Evolutionary conservation across 2,113 vertebrate genomes (phyloP).

Genomic region (Miniopterus natalensis): DNA sequence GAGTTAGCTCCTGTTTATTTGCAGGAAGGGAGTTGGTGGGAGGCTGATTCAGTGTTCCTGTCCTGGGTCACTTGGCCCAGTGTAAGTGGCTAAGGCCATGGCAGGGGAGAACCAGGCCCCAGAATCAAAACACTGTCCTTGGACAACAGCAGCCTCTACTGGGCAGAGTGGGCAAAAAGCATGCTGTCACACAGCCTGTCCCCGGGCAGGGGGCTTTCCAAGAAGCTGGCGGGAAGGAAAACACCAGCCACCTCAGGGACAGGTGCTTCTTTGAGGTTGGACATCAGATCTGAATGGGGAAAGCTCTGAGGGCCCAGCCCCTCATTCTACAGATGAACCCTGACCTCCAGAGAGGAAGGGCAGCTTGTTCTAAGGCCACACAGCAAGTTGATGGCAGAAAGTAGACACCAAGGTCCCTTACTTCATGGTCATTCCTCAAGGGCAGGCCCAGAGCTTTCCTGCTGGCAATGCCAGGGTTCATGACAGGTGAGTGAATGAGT

Average conservation of each 20-base stretch:
- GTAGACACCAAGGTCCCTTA: neutral
- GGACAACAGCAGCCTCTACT: accelerated
- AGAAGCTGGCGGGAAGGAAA: neutral
- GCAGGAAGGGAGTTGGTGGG: neutral
- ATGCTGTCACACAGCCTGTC: neutral
- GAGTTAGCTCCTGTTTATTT: conserved; percentile 27
- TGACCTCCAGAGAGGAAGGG: neutral
- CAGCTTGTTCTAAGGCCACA: neutral
- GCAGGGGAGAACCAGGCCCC: neutral
- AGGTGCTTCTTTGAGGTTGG: neutral
- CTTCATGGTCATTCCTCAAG: neutral
- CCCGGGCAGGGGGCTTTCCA: neutral
- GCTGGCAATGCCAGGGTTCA: too few species aligned
- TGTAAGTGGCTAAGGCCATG: neutral
- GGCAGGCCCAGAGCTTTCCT: neutral
- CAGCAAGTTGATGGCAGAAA: neutral
- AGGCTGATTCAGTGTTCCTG: neutral
- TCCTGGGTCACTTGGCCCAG: neutral
- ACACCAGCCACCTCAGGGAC: neutral
- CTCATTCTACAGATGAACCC: neutral
- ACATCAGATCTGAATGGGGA: neutral
- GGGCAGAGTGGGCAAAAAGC: neutral
- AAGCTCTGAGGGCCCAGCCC: too few species aligned
- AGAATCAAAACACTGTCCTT: neutral
- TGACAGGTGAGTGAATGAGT: neutral